phyloP scores from a whole-genome alignment of 2,888 invertebrate genomes.

The Hirtodrosophila cameraria region DNA sequence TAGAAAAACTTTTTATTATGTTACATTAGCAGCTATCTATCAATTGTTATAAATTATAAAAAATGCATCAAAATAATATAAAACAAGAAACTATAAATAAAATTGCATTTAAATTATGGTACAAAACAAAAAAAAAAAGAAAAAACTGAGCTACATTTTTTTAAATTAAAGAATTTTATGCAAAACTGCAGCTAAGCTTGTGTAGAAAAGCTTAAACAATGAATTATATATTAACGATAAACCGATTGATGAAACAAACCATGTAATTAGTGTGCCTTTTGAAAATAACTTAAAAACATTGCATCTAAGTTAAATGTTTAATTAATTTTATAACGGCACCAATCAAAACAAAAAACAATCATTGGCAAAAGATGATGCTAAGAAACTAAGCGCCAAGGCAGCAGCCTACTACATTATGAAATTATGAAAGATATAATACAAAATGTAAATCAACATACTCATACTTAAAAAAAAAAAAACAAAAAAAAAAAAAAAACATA shows the following conservation, averaged over 20 bases:
- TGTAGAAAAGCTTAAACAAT: constrained; percentile 9
- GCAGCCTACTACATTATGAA: constrained; percentile 59
- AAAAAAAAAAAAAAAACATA: too few species aligned
- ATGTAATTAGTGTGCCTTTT: constrained; percentile 68
- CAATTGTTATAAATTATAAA: constrained; percentile 13
- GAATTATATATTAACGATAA: constrained; percentile 12
- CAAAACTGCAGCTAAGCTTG: constrained; percentile 28
- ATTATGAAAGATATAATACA: constrained; percentile 63
- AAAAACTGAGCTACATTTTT: constrained; percentile 50
- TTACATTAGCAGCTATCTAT: constrained; percentile 17
- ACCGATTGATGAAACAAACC: constrained; percentile 26
- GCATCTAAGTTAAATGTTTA: constrained; percentile 47
- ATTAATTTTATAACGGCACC: constrained; percentile 45
- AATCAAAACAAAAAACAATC: constrained; percentile 51
- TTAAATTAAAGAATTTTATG: constrained; percentile 73
- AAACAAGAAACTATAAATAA: constrained; percentile 28
- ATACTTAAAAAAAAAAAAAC: constrained; percentile 33
- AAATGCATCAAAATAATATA: constrained; percentile 11
- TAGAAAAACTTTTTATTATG: constrained; percentile 7
- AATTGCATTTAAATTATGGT: constrained; percentile 78
- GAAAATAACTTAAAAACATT: too few species aligned
- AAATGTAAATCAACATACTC: constrained; percentile 53
- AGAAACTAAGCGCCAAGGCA: constrained; percentile 12
- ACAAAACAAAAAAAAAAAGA: constrained; percentile 61
- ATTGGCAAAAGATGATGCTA: constrained; percentile 5